phyloP scores from a whole-genome alignment of 1,140 invertebrate genomes.

The Harpegnathos saltator region DNA sequence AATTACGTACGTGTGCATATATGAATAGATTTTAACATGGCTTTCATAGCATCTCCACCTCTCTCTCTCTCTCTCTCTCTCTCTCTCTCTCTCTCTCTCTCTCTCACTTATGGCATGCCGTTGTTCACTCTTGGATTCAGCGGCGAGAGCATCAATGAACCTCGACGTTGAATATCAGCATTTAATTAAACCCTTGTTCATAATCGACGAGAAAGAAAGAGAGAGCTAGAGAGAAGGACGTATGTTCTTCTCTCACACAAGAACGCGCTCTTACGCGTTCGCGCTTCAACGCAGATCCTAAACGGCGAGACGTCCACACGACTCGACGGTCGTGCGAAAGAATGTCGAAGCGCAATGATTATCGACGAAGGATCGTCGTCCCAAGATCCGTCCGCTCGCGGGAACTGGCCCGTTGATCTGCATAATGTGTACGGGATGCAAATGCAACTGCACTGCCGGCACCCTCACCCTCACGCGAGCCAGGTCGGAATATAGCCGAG shows the following conservation, averaged over 20 bases:
- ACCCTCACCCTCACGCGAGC: background rate
- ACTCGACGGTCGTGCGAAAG: background rate
- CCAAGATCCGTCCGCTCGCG: slow-evolving; percentile 35
- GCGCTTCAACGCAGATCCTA: too few relatives aligned
- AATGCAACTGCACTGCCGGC: slow-evolving; percentile 69
- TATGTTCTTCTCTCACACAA: too few relatives aligned
- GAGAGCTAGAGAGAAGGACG: too few relatives aligned
- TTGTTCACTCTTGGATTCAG: slow-evolving; percentile 3
- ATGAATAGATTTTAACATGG: slow-evolving; percentile 36
- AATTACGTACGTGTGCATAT: slow-evolving; percentile 49
- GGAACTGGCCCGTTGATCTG: slow-evolving; percentile 56
- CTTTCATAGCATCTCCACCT: background rate
- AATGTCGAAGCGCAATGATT: slow-evolving; percentile 19
- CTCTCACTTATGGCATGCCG: too few relatives aligned
- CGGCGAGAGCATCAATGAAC: background rate
- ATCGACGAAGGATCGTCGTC: slow-evolving; percentile 10
- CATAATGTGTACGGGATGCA: slow-evolving; percentile 76
- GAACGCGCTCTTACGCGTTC: too few relatives aligned
- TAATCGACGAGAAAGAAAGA: background rate
- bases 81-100: too few relatives aligned
- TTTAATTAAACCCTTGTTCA: slow-evolving; percentile 27
- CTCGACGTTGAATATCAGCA: slow-evolving; percentile 1
- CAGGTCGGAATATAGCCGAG: slow-evolving; percentile 37
- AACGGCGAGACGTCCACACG: too few relatives aligned
- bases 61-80: too few relatives aligned